These are phyloP conservation scores for Enteromius radiatus DNA, from an alignment of 2,797 vertebrate species.

Conservation along the genomic window DNA sequence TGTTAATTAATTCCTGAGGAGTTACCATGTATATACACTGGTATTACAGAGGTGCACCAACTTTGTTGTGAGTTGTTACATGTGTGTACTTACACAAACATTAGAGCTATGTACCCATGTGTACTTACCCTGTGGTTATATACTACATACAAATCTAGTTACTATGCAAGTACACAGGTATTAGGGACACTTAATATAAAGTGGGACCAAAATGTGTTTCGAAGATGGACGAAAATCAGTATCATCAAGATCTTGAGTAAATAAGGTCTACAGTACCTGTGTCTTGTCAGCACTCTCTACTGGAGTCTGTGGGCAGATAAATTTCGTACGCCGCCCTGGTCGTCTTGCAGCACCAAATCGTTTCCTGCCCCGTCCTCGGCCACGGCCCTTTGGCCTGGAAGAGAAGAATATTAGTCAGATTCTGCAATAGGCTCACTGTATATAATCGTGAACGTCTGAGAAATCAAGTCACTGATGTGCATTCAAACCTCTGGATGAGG, in stretches of 20 bases:
- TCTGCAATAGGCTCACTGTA: not conserved
- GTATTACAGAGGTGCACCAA: no score
- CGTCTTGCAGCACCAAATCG: conserved; percentile 90
- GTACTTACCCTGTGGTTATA: no score
- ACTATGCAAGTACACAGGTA: no score
- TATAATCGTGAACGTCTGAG: not conserved
- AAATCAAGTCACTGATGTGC: not conserved
- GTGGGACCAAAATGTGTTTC: not conserved
- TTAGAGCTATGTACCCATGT: no score
- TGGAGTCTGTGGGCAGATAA: conserved; percentile 86
- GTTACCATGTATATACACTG: no score
- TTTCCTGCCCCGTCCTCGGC: conserved; percentile 89
- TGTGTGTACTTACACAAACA: no score
- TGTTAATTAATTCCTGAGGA: not conserved
- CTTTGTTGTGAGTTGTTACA: no score
- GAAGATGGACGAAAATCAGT: not conserved
- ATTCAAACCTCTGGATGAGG: conserved; percentile 87
- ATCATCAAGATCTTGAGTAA: not conserved
- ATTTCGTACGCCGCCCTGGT: conserved; percentile 92
- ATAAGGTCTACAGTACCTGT: conserved; percentile 74
- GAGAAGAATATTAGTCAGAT: not conserved
- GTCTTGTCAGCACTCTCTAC: conserved; percentile 84
- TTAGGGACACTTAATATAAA: no score
- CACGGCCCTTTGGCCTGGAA: conserved; percentile 87
- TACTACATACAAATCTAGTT: no score